Percentiles rank a stretch among this genome's conserved stretches.
phyloP scores from a whole-genome alignment of 92 coral and sea anemone species.

The Galaxea fascicularis region DNA sequence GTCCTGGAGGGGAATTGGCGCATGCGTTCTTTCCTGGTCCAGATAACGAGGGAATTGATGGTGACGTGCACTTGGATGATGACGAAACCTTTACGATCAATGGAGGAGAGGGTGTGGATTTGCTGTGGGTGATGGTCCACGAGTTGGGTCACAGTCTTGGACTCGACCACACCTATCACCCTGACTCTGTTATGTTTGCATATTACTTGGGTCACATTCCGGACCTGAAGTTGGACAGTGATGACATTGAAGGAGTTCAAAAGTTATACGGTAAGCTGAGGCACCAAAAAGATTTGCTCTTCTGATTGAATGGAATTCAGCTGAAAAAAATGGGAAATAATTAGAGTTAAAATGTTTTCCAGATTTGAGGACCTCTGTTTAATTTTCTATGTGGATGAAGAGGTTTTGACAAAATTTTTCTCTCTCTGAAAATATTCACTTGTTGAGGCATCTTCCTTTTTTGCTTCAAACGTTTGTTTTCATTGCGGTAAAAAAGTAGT shows the following conservation, averaged over 20 bases:
- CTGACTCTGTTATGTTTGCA: constrained; percentile 78
- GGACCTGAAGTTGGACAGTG: constrained; percentile 53
- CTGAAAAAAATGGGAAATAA: background rate
- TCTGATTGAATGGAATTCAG: background rate
- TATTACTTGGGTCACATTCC: constrained; percentile 64
- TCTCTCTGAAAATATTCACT: too few species aligned
- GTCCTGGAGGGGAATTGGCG: constrained; percentile 62
- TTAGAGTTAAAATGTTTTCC: background rate
- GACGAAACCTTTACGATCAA: constrained; percentile 70
- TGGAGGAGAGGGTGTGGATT: constrained; percentile 54
- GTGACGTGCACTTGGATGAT: constrained; percentile 82
- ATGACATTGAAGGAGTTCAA: constrained; percentile 75
- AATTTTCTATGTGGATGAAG: too few species aligned
- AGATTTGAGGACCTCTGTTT: background rate
- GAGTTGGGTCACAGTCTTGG: constrained; percentile 87
- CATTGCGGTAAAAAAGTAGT: too few species aligned
- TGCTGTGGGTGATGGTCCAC: constrained; percentile 79
- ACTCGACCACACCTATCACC: constrained; percentile 68
- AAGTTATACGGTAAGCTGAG: constrained; percentile 66
- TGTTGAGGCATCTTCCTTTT: too few species aligned
- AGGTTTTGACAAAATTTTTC: too few species aligned
- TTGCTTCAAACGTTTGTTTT: too few species aligned
- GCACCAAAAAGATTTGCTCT: background rate
- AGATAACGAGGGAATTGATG: constrained; percentile 66
- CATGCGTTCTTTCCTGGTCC: constrained; percentile 72